phyloP scores from a whole-genome alignment of 2,888 invertebrate species.

The Ormia ochracea region DNA sequence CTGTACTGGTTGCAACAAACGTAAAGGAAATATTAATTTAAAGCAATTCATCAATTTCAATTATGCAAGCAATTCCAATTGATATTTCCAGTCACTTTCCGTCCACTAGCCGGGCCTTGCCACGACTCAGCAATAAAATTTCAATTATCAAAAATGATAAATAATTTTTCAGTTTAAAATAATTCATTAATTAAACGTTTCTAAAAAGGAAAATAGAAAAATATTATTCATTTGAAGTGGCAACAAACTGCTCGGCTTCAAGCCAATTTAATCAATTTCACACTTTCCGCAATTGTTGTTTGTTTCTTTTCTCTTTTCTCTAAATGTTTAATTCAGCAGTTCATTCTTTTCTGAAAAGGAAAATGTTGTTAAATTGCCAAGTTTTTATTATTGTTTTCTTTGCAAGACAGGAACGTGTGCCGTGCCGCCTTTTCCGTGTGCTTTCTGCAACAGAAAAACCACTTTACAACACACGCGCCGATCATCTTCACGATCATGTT shows the following conservation, averaged over 20 bases:
- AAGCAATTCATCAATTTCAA: slow-evolving; percentile 41
- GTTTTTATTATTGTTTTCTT: slow-evolving; percentile 14
- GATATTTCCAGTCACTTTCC: neutral
- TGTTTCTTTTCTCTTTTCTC: neutral
- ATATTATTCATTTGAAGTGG: neutral
- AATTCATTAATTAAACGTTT: neutral
- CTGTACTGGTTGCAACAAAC: neutral
- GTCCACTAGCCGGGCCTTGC: neutral
- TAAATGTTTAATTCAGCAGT: neutral
- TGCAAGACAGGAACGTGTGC: slow-evolving; percentile 40
- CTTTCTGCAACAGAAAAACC: slow-evolving; percentile 23
- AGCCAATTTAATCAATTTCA: slow-evolving; percentile 14
- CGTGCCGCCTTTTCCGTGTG: neutral
- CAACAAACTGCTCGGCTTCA: neutral
- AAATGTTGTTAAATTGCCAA: slow-evolving; percentile 54
- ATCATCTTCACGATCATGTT: slow-evolving; percentile 45
- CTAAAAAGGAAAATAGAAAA: neutral
- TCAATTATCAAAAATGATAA: neutral
- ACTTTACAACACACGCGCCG: slow-evolving; percentile 57
- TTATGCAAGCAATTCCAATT: slow-evolving; percentile 10
- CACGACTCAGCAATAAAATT: neutral
- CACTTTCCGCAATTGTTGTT: slow-evolving; percentile 25
- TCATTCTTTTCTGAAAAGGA: neutral
- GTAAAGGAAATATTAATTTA: slow-evolving; percentile 55
- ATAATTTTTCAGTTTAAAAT: too few species aligned